Percentiles rank a stretch among this genome's conserved stretches.
Conservation (phyloP, 1,140 invertebrate species). For the Oryctes rhinoceros region DNA sequence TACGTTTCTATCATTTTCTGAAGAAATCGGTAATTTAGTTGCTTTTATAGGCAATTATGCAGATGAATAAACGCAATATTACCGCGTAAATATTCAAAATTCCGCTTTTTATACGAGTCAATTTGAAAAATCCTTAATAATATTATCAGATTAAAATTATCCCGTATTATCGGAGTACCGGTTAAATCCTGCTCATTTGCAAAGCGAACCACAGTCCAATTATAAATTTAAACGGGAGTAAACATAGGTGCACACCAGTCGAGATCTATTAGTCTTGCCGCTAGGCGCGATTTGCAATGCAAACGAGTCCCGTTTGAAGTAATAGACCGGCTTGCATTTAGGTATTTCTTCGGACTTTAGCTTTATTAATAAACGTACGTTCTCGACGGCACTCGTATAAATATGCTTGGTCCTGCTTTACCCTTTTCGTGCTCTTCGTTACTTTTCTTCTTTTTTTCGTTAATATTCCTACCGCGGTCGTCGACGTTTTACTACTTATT, state of each 20-base stretch:
- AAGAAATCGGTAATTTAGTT: too few species aligned
- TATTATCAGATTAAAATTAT: too few species aligned
- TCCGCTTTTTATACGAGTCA: too few species aligned
- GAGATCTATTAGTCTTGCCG: slow-evolving; percentile 9
- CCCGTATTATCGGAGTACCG: too few species aligned
- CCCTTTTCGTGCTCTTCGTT: too few species aligned
- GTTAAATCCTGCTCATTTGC: background rate
- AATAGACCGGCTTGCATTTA: slow-evolving; percentile 6
- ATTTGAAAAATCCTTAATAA: too few species aligned
- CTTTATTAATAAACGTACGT: slow-evolving; percentile 3
- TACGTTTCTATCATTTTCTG: too few species aligned
- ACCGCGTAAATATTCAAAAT: too few species aligned
- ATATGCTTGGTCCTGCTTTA: background rate
- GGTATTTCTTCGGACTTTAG: background rate
- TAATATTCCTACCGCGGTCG: slow-evolving; percentile 2
- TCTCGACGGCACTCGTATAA: background rate
- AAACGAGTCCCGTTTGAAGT: slow-evolving; percentile 4
- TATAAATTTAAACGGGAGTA: slow-evolving; percentile 18
- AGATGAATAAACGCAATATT: too few species aligned
- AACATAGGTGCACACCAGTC: slow-evolving; percentile 17
- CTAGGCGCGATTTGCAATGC: slow-evolving; percentile 16
- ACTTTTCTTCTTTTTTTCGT: background rate
- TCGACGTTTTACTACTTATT: slow-evolving; percentile 16
- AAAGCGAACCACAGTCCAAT: background rate
- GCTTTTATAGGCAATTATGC: too few species aligned